Conservation (phyloP, 2,113 vertebrate species). For the Dicerorhinus sumatrensis region DNA sequence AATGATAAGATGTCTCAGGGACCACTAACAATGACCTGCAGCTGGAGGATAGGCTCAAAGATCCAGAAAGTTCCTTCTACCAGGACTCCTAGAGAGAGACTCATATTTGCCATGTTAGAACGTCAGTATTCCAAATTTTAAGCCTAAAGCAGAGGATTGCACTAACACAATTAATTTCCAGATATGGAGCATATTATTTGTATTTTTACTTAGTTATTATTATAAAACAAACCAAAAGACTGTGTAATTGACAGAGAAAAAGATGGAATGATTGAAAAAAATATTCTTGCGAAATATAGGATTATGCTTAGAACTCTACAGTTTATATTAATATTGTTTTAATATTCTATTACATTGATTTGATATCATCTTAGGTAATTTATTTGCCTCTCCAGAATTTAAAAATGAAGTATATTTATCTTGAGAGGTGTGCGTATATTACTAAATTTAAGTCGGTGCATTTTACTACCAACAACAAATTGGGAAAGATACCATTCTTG, state of each 20-base stretch:
- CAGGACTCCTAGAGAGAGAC: neutral
- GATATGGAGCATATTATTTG: neutral
- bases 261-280: neutral
- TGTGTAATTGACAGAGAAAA: neutral
- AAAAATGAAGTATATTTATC: neutral
- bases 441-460: neutral
- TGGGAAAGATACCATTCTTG: neutral
- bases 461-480: neutral
- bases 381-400: neutral
- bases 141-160: neutral
- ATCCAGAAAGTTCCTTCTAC: neutral
- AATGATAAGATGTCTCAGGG: neutral
- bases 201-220: constrained; percentile 9
- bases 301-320: neutral
- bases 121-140: neutral
- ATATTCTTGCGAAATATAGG: neutral
- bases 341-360: neutral
- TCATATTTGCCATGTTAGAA: neutral
- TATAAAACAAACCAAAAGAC: neutral
- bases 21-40: neutral
- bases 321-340: neutral
- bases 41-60: neutral
- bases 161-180: neutral
- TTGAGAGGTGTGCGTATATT: neutral
- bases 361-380: neutral